Percentiles rank a stretch among this genome's conserved stretches.
These are phyloP conservation scores for Poeciliopsis gracilis DNA, from an alignment of 2,797 vertebrate genomes.

Conservation along the genomic window DNA sequence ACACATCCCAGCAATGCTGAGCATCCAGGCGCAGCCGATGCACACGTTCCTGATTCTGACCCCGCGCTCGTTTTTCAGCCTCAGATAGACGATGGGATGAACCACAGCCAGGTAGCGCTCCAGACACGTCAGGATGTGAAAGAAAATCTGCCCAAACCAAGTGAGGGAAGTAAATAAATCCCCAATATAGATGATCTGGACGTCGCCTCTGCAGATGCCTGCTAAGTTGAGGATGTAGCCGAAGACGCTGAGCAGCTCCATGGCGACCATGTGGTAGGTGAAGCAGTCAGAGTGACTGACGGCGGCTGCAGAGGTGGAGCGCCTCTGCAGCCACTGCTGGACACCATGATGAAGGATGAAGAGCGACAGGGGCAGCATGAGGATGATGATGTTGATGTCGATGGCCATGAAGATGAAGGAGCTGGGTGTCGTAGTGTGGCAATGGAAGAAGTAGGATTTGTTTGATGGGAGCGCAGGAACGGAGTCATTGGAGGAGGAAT, in stretches of 20 bases:
- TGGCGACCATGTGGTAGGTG: constrained; percentile 10
- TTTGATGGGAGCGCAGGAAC: not conserved
- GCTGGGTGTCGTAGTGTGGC: not conserved
- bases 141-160: constrained; percentile 16
- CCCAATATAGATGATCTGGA: rapidly evolving
- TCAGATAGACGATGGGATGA: constrained; percentile 24
- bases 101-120: constrained; percentile 33
- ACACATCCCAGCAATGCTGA: not conserved
- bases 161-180: not conserved
- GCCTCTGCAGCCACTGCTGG: not conserved
- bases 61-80: constrained; percentile 10
- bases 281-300: constrained; percentile 9
- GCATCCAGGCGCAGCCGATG: constrained; percentile 17
- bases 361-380: constrained; percentile 1
- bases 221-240: not conserved
- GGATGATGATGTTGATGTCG: not conserved
- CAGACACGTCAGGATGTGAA: constrained; percentile 18
- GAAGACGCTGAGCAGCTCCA: not conserved
- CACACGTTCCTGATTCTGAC: constrained; percentile 7
- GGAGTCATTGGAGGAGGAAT: not conserved
- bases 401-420: not conserved
- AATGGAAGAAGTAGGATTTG: not conserved
- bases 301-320: not conserved
- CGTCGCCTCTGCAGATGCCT: rapidly evolving
- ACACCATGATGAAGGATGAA: constrained; percentile 1